Evolutionary conservation across 2,113 vertebrate species (phyloP).

Genomic region (Larimichthys polyactis): DNA sequence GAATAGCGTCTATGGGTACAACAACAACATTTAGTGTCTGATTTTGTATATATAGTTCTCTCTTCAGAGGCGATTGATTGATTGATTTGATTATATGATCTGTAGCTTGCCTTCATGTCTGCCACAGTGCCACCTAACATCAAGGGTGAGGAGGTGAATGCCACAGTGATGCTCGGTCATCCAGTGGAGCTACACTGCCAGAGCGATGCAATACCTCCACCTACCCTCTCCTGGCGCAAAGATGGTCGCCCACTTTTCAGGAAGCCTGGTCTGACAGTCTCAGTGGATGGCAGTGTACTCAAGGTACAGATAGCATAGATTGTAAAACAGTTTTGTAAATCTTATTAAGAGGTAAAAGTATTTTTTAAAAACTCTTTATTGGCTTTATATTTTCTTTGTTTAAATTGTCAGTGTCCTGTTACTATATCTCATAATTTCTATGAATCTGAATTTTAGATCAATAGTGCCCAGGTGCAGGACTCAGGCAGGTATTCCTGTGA

Average conservation of each 20-base stretch:
- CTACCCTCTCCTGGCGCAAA: constrained; percentile 89
- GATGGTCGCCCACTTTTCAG: constrained; percentile 89
- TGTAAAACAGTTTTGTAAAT: not conserved
- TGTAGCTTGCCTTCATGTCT: constrained; percentile 21
- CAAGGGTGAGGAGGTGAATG: constrained; percentile 93
- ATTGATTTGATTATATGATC: not conserved
- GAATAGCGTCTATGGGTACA: not conserved
- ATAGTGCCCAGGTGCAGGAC: constrained; percentile 90
- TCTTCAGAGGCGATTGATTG: not conserved
- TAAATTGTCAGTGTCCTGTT: not conserved
- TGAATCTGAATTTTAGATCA: constrained; percentile 82
- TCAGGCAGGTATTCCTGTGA: constrained; percentile 95
- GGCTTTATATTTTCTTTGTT: too few species aligned
- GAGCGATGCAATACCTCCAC: constrained; percentile 90
- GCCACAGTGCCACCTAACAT: constrained; percentile 94
- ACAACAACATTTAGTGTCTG: not conserved
- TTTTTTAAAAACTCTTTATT: too few species aligned
- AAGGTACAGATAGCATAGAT: constrained; percentile 82
- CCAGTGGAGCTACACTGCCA: constrained; percentile 88
- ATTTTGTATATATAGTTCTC: not conserved
- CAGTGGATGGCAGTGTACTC: constrained; percentile 87
- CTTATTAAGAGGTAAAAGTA: not conserved
- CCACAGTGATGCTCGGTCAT: constrained; percentile 87
- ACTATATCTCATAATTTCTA: not conserved
- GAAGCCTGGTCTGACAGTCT: constrained; percentile 88